Percentiles rank a stretch among this genome's conserved stretches.
These are phyloP conservation scores for Recurvirostra avosetta DNA, from an alignment of 2,113 vertebrate genomes.

Conservation along the genomic window DNA sequence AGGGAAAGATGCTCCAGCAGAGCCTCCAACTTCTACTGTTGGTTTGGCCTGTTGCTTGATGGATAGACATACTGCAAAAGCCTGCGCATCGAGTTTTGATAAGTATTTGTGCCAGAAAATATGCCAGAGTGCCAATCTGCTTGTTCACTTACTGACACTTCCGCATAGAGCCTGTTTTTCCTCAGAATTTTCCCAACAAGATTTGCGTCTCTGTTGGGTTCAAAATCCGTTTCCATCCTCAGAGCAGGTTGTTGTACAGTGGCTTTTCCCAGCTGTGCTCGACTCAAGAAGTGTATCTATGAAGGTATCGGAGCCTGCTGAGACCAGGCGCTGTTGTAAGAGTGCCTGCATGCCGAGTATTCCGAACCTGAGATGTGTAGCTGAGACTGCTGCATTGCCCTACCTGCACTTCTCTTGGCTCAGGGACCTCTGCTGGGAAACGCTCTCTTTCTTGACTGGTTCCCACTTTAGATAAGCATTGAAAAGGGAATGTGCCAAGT, in stretches of 20 bases:
- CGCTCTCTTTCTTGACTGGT: neutral
- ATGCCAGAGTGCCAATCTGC: neutral
- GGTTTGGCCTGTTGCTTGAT: neutral
- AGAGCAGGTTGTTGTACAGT: neutral
- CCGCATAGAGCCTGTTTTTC: neutral
- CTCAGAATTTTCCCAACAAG: neutral
- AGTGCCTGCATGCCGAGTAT: neutral
- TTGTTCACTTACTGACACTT: neutral
- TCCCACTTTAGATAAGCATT: neutral
- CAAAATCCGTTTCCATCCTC: neutral
- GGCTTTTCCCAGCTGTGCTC: neutral
- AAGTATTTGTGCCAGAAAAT: neutral
- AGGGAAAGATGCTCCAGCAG: neutral
- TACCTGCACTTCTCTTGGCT: neutral
- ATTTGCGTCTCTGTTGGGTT: neutral
- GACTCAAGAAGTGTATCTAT: neutral
- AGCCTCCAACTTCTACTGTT: neutral
- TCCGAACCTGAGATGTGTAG: neutral
- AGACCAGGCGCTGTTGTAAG: rapidly evolving
- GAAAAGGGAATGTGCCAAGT: neutral
- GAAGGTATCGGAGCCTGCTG: neutral
- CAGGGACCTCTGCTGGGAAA: neutral
- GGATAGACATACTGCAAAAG: neutral
- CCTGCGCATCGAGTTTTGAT: neutral
- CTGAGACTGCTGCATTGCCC: neutral